Percentiles rank a stretch among this genome's conserved stretches.
These are phyloP conservation scores for Magallana angulata DNA, from an alignment of 1,140 invertebrate genomes.

Conservation along the genomic window DNA sequence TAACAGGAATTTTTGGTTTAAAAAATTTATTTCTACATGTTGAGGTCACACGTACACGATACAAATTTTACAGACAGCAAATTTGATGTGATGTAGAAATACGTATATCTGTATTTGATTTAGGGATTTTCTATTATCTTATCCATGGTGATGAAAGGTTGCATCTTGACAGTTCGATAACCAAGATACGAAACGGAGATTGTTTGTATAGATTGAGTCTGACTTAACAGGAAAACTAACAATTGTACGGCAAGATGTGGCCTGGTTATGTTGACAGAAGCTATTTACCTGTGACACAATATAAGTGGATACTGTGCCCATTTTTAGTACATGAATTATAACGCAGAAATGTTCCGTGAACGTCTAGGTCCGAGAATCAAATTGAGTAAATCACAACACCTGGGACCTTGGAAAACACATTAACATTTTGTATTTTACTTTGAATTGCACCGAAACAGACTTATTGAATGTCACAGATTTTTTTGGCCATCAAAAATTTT, in stretches of 20 bases:
- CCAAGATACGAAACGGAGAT: background rate
- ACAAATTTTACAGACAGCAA: no score
- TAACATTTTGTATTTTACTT: background rate
- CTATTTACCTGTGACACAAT: background rate
- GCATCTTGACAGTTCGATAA: constrained; percentile 12
- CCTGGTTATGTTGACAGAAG: background rate
- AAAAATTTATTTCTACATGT: no score
- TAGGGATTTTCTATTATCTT: background rate
- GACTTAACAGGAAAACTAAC: background rate
- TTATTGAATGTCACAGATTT: background rate
- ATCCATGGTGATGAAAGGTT: constrained; percentile 25
- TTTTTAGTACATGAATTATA: background rate
- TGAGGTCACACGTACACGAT: no score
- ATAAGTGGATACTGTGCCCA: background rate
- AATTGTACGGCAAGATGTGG: background rate
- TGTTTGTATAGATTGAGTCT: no score
- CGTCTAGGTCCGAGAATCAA: no score
- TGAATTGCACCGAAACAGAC: constrained; percentile 8
- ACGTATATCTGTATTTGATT: no score
- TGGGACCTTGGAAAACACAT: background rate
- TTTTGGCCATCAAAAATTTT: background rate
- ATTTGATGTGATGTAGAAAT: no score
- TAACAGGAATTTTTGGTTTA: background rate
- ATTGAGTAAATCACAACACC: constrained; percentile 17
- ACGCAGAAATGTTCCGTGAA: background rate